Evolutionary conservation across 2,797 vertebrate species (phyloP).

Genomic region (Microctenopoma lineatum): DNA sequence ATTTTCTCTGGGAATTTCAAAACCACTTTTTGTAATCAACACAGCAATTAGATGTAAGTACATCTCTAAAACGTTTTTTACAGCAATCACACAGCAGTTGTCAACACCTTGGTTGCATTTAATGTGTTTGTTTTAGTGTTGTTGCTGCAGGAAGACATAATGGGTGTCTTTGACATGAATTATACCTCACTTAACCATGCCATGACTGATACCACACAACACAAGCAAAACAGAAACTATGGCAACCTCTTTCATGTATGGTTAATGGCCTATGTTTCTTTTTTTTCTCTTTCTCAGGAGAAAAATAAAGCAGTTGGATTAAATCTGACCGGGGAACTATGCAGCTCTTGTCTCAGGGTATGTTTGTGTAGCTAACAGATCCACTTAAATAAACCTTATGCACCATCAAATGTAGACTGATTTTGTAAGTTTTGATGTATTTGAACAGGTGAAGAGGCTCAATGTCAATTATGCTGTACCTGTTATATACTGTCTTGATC

Average conservation of each 20-base stretch:
- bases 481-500: conserved; percentile 59
- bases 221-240: conserved; percentile 6
- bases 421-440: conserved; percentile 20
- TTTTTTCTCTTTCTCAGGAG: conserved; percentile 54
- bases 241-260: neutral
- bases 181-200: neutral
- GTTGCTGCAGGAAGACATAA: neutral
- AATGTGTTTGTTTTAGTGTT: neutral
- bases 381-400: neutral
- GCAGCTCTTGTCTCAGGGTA: conserved; percentile 77
- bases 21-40: neutral
- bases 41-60: neutral
- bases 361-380: neutral
- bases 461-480: conserved; percentile 71
- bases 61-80: neutral
- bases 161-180: neutral
- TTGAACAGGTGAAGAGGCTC: conserved; percentile 72
- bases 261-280: neutral
- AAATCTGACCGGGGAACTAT: conserved; percentile 49
- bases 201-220: neutral
- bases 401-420: neutral
- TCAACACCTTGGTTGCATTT: neutral
- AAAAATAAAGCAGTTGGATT: conserved; percentile 51
- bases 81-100: neutral
- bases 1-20: neutral